Percentiles rank a stretch among this genome's conserved stretches.
These are phyloP conservation scores for Corythornis madagascariensis DNA, from an alignment of 2,113 vertebrate genomes.

Conservation along the genomic window DNA sequence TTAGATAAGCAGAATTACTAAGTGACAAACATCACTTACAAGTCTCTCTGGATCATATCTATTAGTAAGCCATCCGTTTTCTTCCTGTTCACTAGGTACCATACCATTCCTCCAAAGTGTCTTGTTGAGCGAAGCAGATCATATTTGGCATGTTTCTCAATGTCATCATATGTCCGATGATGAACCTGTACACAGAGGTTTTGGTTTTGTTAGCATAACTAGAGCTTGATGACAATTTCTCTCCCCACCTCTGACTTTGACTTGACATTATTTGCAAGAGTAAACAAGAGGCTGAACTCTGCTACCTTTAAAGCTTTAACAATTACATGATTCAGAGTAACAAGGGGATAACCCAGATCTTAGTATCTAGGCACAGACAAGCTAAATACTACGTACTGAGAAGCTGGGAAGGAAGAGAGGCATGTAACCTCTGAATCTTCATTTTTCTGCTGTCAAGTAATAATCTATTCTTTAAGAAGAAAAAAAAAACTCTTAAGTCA, in stretches of 20 bases:
- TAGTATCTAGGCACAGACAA: background rate
- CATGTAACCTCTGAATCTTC: background rate
- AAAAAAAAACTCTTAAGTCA: background rate
- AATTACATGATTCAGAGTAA: background rate
- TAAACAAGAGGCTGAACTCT: background rate
- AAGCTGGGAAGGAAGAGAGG: background rate
- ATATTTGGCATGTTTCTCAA: slow-evolving; percentile 86
- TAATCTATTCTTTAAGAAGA: background rate
- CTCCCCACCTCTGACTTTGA: background rate
- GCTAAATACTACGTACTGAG: background rate
- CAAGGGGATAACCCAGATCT: background rate
- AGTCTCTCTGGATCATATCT: slow-evolving; percentile 90
- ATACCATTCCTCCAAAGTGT: slow-evolving; percentile 92
- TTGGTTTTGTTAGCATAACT: background rate
- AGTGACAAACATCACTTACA: slow-evolving; percentile 79
- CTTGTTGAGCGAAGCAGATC: slow-evolving; percentile 90
- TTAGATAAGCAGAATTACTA: background rate
- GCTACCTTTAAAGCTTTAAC: background rate
- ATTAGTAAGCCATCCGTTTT: slow-evolving; percentile 87
- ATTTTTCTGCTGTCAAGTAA: background rate
- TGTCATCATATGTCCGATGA: slow-evolving; percentile 83
- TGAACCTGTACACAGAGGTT: slow-evolving; percentile 77
- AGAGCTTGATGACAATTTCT: background rate
- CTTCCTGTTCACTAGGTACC: slow-evolving; percentile 85
- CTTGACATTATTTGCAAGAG: background rate